A percentile compares a stretch with the other conserved stretches of the same genome.
Conservation (phyloP, 1,140 invertebrate species). For the Drosophila athabasca region DNA sequence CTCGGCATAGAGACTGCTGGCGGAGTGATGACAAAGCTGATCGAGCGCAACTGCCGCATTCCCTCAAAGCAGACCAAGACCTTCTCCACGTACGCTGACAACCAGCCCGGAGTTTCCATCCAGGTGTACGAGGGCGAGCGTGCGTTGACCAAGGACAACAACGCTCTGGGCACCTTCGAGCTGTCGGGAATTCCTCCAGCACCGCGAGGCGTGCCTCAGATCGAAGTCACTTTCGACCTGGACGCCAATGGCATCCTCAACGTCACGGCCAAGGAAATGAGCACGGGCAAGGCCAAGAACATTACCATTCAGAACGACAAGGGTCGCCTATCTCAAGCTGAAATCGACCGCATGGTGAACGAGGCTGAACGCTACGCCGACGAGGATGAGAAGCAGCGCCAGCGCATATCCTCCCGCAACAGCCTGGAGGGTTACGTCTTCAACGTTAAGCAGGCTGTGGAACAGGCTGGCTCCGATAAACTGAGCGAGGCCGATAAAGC, state of each 20-base stretch:
- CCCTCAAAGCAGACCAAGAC: conserved; percentile 88
- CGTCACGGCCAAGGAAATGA: conserved; percentile 86
- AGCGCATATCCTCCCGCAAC: conserved; percentile 86
- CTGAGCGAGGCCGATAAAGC: conserved; percentile 87
- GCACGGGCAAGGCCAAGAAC: conserved; percentile 87
- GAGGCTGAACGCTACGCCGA: conserved; percentile 81
- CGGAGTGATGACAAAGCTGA: conserved; percentile 87
- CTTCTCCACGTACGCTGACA: conserved; percentile 88
- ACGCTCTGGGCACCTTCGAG: conserved; percentile 90
- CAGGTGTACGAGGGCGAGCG: conserved; percentile 89
- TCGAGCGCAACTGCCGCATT: conserved; percentile 87
- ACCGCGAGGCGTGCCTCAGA: conserved; percentile 91
- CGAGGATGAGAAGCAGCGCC: conserved; percentile 88
- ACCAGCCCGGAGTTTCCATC: conserved; percentile 89
- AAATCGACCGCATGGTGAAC: conserved; percentile 87
- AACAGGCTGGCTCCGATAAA: conserved; percentile 84
- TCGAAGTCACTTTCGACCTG: conserved; percentile 88
- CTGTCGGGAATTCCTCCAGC: conserved; percentile 92
- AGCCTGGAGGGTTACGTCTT: conserved; percentile 89
- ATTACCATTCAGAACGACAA: conserved; percentile 95
- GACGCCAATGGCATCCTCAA: conserved; percentile 87
- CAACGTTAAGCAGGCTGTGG: conserved; percentile 86
- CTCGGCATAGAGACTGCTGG: conserved; percentile 87
- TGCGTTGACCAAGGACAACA: conserved; percentile 90
- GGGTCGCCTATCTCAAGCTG: conserved; percentile 90